Evolutionary conservation across 2,888 invertebrate genomes (phyloP), one percentile per base, ranked within the genome.

Genomic region (Cryptophagus acutangulus): DNA sequence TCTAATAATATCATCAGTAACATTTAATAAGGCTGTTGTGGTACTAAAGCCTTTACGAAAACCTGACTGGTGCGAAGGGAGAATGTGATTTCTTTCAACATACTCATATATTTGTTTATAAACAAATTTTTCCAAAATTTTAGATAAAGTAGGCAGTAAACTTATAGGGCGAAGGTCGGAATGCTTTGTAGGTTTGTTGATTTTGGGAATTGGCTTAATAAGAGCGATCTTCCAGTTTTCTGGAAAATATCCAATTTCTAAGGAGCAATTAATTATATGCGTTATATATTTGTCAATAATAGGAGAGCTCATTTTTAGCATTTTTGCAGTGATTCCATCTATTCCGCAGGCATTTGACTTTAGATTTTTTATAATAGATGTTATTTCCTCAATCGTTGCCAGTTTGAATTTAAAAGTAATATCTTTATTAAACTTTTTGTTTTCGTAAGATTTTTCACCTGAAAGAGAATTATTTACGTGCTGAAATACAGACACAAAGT

Each of bases 111-210:
- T 1, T 33, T 38, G 39, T 13, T 12, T 2, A 20, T 38, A 20
- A 5, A 38, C 39, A 9, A 38, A 8, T 20, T 33, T 38, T 38
- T 38, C 39, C 4, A 33, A 13, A 2, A 38, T 20, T 20, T 38
- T 33, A 1, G 20, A 33, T n/a, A 38, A 10, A 18, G 33, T 2
- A 2, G 33, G 24, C 10, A 31, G 17, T 6, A 38, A 9, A 31
- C 38, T 30, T 16, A 38, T 31, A 2, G 24, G 33, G 4, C 39
- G n/a, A n/a, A 38, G 18, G 15, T 38, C 39, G 12, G 5, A 14
- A 18, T 5, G n/a, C 3, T 4, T 2, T 14, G 10, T 14, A 5
- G 39, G 39, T 24, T 33, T 33, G 2, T 13, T 4, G 6, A 5
- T 9, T 14, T 38, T 38, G 9, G 39, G 33, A 4, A 33, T 18